Evolutionary conservation across 2,888 invertebrate species (phyloP).

Genomic region (Dysmachus trigonus): DNA sequence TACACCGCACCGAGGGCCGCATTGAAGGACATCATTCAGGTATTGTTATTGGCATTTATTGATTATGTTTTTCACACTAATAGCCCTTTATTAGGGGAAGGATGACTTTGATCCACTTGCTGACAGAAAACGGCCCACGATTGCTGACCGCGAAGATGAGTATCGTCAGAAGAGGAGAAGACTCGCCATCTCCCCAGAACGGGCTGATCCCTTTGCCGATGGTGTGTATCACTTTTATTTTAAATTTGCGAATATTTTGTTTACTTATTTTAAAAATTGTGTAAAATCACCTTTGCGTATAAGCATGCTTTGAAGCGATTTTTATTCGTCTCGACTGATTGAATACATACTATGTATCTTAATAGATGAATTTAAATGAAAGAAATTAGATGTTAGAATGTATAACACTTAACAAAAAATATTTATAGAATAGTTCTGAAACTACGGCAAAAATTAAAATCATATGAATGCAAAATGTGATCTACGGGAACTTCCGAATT

Average conservation of each 20-base stretch:
- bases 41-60: slow-evolving; percentile 61
- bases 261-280: background rate
- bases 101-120: slow-evolving; percentile 96
- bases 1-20: slow-evolving; percentile 89
- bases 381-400: background rate
- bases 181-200: slow-evolving; percentile 95
- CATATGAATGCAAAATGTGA: no score
- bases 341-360: background rate
- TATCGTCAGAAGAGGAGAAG: slow-evolving; percentile 88
- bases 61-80: background rate
- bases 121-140: slow-evolving; percentile 87
- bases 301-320: background rate
- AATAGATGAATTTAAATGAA: background rate
- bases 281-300: background rate
- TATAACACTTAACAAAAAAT: background rate
- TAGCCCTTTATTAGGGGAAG: slow-evolving; percentile 72
- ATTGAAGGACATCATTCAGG: slow-evolving; percentile 89
- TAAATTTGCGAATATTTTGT: slow-evolving; percentile 12
- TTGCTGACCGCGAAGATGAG: slow-evolving; percentile 97
- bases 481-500: no score
- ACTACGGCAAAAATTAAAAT: no score
- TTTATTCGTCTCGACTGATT: background rate
- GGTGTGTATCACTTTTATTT: slow-evolving; percentile 70
- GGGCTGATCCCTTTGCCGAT: slow-evolving; percentile 97
- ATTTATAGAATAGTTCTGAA: no score